Percentiles rank a stretch among this genome's conserved stretches.
Evolutionary conservation across 2,888 invertebrate species (phyloP).

Genomic region (Mayetiola destructor): DNA sequence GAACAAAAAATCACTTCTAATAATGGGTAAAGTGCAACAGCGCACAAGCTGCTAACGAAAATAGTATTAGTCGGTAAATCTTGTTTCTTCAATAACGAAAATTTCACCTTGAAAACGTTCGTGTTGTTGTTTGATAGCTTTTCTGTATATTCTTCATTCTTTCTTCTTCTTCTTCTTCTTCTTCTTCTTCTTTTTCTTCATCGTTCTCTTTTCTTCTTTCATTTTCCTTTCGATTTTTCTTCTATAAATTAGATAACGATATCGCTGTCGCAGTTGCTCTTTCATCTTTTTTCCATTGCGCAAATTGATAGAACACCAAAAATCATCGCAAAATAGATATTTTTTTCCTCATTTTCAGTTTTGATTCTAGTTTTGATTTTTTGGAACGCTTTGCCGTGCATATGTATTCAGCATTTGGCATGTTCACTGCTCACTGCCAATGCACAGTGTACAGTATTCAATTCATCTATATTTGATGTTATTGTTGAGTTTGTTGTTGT

Average conservation of each 20-base stretch:
- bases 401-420: neutral
- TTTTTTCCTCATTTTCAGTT: conserved; percentile 1
- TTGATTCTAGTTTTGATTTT: conserved; percentile 1
- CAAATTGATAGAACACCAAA: neutral
- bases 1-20: neutral
- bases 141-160: neutral
- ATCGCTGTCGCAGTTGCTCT: too few relatives aligned
- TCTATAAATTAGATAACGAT: neutral
- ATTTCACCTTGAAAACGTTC: conserved; percentile 12
- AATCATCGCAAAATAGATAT: neutral
- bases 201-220: neutral
- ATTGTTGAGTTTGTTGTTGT: too few relatives aligned
- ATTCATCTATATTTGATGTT: too few relatives aligned
- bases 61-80: conserved; percentile 5
- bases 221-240: neutral
- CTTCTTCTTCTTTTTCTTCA: neutral
- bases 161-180: neutral
- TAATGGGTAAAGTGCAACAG: neutral
- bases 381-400: neutral
- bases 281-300: neutral
- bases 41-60: too few relatives aligned
- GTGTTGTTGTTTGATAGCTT: too few relatives aligned
- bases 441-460: too few relatives aligned
- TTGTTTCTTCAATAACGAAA: conserved; percentile 12
- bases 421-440: too few relatives aligned